These are phyloP conservation scores for Lochmaea crataegi DNA, from an alignment of 2,888 invertebrate genomes.

Conservation along the genomic window DNA sequence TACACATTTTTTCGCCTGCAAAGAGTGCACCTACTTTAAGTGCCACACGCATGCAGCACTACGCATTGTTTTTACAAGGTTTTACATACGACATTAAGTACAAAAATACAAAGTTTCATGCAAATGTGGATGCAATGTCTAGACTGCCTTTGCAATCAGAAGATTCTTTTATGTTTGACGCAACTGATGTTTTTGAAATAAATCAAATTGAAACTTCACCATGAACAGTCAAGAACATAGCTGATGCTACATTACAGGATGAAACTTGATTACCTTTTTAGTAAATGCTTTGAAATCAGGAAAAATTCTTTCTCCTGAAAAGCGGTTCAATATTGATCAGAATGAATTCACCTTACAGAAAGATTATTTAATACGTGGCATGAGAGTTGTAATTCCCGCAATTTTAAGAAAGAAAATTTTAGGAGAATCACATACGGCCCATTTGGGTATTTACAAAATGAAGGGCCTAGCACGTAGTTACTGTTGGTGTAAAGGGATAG, in stretches of 20 bases:
- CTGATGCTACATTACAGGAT: not conserved
- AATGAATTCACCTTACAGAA: constrained; percentile 33
- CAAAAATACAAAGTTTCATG: constrained; percentile 1
- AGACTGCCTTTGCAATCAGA: constrained; percentile 20
- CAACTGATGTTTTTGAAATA: constrained; percentile 26
- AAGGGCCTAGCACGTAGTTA: constrained; percentile 19
- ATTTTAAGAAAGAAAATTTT: constrained; percentile 17
- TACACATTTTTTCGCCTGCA: constrained; percentile 10
- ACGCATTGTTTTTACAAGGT: constrained; percentile 29
- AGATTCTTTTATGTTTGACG: not conserved
- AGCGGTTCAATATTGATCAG: constrained; percentile 29
- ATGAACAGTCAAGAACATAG: too few relatives aligned
- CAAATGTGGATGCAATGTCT: constrained; percentile 31
- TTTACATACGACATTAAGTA: constrained; percentile 16
- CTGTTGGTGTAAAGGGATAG: constrained; percentile 33
- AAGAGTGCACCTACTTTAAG: constrained; percentile 22
- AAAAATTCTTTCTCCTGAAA: constrained; percentile 1
- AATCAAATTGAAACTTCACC: constrained; percentile 30
- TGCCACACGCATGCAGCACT: constrained; percentile 25
- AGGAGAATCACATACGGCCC: constrained; percentile 31
- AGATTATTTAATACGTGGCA: constrained; percentile 20
- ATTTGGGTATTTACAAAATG: constrained; percentile 28
- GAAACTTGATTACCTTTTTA: not conserved
- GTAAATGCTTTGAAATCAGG: constrained; percentile 21
- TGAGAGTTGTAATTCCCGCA: constrained; percentile 28